Percentiles rank a stretch among this genome's conserved stretches.
phyloP scores from a whole-genome alignment of 2,888 invertebrate species.

The Ommatoiulus sabulosus region DNA sequence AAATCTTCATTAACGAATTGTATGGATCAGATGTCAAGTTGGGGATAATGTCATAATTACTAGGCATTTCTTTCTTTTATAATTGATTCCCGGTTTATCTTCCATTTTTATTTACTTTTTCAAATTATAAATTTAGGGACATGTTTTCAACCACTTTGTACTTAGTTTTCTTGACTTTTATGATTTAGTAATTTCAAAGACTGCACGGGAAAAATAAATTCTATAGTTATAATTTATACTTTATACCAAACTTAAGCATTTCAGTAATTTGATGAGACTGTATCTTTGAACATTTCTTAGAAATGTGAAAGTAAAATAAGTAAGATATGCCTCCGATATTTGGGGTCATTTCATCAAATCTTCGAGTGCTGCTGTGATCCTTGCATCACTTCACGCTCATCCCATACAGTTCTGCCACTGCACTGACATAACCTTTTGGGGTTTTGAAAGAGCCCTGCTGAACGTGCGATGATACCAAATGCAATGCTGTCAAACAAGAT shows the following conservation, averaged over 20 bases:
- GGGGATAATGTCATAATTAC: no score
- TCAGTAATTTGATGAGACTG: not conserved
- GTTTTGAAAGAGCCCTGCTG: conserved; percentile 88
- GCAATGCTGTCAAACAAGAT: conserved; percentile 73
- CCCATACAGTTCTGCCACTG: conserved; percentile 90
- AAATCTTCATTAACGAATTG: not conserved
- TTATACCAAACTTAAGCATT: not conserved
- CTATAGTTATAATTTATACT: not conserved
- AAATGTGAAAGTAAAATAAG: no score
- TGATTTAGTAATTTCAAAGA: no score
- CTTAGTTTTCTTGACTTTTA: no score
- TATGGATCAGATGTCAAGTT: not conserved
- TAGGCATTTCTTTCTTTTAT: no score
- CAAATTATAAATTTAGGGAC: no score
- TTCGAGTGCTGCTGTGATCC: conserved; percentile 61
- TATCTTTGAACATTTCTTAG: no score
- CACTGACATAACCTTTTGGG: conserved; percentile 89
- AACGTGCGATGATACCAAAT: conserved; percentile 89
- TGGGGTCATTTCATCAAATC: not conserved
- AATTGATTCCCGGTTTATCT: no score
- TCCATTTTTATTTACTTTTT: no score
- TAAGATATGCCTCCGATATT: not conserved
- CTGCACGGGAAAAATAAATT: no score
- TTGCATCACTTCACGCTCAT: conserved; percentile 75
- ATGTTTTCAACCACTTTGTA: no score